Conservation (phyloP, 1,140 invertebrate genomes). For the Armadillidium nasatum region DNA sequence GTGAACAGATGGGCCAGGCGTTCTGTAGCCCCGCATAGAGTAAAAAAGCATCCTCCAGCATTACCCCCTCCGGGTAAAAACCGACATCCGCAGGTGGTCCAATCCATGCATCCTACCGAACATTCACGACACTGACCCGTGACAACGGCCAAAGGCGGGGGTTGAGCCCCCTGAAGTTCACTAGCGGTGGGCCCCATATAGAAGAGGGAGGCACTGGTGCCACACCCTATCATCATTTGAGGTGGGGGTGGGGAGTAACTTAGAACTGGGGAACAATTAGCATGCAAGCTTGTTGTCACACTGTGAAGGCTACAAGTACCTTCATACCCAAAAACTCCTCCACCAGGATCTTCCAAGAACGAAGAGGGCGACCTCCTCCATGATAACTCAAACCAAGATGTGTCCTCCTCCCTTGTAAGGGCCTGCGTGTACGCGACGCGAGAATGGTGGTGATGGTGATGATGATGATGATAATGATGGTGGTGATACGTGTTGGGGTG, state of each 20-base stretch:
- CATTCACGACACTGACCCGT: background rate
- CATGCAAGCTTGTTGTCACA: background rate
- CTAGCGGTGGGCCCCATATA: background rate
- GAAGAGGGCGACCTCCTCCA: background rate
- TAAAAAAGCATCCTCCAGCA: background rate
- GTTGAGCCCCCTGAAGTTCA: background rate
- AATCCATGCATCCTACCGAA: slow-evolving; percentile 6
- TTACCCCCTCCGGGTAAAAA: background rate
- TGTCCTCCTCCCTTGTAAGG: background rate
- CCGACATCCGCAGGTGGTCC: background rate
- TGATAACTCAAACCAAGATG: slow-evolving; percentile 1
- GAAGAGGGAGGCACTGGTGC: background rate
- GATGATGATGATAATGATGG: background rate
- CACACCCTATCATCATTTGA: slow-evolving; percentile 1
- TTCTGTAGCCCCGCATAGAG: background rate
- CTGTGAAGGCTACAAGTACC: background rate
- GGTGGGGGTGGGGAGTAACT: background rate
- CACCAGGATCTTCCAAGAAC: background rate
- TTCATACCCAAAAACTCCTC: background rate
- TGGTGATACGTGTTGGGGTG: background rate
- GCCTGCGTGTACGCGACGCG: background rate
- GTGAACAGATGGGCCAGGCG: background rate
- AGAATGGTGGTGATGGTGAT: background rate
- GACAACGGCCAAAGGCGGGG: background rate
- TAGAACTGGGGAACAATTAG: background rate